These are phyloP conservation scores for Proisotoma minuta DNA, from an alignment of 2,888 invertebrate genomes.

Conservation along the genomic window DNA sequence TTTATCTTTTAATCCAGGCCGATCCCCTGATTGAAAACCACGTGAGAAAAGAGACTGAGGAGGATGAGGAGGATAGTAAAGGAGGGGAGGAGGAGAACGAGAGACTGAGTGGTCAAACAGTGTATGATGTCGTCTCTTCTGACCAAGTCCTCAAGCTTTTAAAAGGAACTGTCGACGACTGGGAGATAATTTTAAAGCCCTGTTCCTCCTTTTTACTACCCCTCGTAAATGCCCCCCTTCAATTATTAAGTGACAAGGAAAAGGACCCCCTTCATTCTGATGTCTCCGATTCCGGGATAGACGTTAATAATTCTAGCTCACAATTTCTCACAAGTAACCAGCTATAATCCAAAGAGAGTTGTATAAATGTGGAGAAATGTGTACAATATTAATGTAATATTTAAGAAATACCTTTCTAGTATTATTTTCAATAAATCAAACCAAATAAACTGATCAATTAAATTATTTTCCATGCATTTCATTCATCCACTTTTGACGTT, in stretches of 20 bases:
- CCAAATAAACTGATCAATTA: no score
- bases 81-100: slow-evolving; percentile 12
- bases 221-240: neutral
- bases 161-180: slow-evolving; percentile 12
- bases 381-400: neutral
- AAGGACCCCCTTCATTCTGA: slow-evolving; percentile 7
- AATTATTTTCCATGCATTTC: no score
- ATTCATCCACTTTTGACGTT: no score
- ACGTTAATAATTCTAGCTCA: slow-evolving; percentile 40
- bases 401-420: neutral
- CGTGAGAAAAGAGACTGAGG: slow-evolving; percentile 29
- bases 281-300: slow-evolving; percentile 42
- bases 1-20: slow-evolving; percentile 19
- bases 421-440: no score
- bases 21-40: slow-evolving; percentile 40
- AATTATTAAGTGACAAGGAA: slow-evolving; percentile 10
- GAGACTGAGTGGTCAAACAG: slow-evolving; percentile 30
- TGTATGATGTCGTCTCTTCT: slow-evolving; percentile 38
- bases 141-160: slow-evolving; percentile 34
- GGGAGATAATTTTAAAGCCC: slow-evolving; percentile 16
- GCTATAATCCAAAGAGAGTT: no score
- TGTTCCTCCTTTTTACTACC: neutral
- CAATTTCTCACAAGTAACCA: slow-evolving; percentile 10
- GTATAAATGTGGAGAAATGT: neutral
- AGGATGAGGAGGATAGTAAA: slow-evolving; percentile 26